These are phyloP conservation scores for Metopia argyrocephala DNA, from an alignment of 2,888 invertebrate genomes.

Conservation along the genomic window DNA sequence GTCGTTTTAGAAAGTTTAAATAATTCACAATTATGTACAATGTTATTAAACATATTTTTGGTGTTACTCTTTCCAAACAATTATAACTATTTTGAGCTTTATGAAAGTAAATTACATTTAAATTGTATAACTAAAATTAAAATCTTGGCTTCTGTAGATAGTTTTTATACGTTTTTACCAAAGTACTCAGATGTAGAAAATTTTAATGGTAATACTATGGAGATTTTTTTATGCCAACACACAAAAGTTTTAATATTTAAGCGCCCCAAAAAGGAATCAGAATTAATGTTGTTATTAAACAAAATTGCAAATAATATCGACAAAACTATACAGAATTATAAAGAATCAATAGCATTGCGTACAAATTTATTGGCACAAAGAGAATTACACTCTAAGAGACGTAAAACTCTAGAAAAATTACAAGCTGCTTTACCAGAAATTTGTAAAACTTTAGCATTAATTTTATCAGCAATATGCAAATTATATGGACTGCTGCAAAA, in stretches of 20 bases:
- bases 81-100: conserved; percentile 46
- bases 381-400: conserved; percentile 69
- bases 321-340: conserved; percentile 67
- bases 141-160: conserved; percentile 22
- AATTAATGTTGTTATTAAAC: conserved; percentile 68
- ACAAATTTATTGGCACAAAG: conserved; percentile 65
- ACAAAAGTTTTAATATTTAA: conserved; percentile 66
- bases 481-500: conserved; percentile 61
- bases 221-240: neutral
- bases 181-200: conserved; percentile 18
- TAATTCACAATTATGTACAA: conserved; percentile 63
- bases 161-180: conserved; percentile 29
- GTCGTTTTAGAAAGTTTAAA: conserved; percentile 68
- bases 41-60: conserved; percentile 65
- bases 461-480: conserved; percentile 36
- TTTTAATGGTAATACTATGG: neutral
- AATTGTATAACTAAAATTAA: conserved; percentile 61
- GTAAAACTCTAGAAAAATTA: conserved; percentile 70
- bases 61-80: conserved; percentile 53
- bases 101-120: conserved; percentile 70
- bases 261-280: conserved; percentile 70
- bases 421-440: conserved; percentile 65
- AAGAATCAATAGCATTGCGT: conserved; percentile 65
- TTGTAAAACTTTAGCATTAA: conserved; percentile 52
- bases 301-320: conserved; percentile 67